Base-by-base conservation (phyloP, 2,888 invertebrate species). In the Heliconius aoede region DNA sequence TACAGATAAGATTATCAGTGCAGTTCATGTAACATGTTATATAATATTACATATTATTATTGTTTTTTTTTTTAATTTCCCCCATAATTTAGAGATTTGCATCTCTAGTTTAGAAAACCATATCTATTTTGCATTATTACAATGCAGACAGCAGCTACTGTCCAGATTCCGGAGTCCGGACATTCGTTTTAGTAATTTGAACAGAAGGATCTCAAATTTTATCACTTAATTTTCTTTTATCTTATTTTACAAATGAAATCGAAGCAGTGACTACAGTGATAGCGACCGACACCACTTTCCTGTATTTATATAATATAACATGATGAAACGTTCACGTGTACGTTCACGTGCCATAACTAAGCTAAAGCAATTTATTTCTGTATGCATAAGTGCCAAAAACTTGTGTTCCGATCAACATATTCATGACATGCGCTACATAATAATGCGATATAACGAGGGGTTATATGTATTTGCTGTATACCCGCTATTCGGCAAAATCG, bases 331-430 rank as follows among this genome's bases (percentile, higher is more conserved):
- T 64, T 36, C 64, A n/a, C 32, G 64, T 64, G 32, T 64, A 55
- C 9, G 55, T 32, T n/a, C n/a, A 32, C 32, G 7, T 2, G 32
- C 36, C 5, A 36, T 32, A 32, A 64, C 28, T 68, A 46, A 68
- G 46, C 46, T 68, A 68, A 68, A 68, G 68, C 68, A 68, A 68
- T 68, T 68, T 68, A 51, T 68, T 68, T 68, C 46, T 24, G 36
- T 28, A 68, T 68, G 71, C 58, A 55, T 24, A 58, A 71, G 71
- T 71, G 71, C 71, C 71, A 71, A 71, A 64, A 71, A 71, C 55
- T 71, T 71, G 51, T 32, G 71, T 71, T 58, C 51, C 15, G 30
- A 55, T 71, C 71, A 71, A 55, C 30, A 71, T 71, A 71, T 71
- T 71, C 71, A 71, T 71, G 71, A 28, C 32, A 71, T 30, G 55